A percentile compares a stretch with the other conserved stretches of the same genome.
Evolutionary conservation across 2,888 invertebrate species (phyloP).

Genomic region (Hirtodrosophila duncani): DNA sequence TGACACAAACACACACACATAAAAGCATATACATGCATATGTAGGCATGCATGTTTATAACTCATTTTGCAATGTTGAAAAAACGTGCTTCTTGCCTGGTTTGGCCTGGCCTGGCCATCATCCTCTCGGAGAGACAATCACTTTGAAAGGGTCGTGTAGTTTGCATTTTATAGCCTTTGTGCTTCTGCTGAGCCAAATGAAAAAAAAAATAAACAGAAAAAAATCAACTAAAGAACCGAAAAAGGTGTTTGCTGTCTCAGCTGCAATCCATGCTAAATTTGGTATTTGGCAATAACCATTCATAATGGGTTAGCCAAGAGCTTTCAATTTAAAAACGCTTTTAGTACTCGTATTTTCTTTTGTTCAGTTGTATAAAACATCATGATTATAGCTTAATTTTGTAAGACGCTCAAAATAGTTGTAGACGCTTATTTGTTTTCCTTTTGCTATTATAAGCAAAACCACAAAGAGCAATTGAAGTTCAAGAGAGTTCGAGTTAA

Average conservation of each 20-base stretch:
- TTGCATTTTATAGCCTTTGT: constrained; percentile 29
- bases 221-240: constrained; percentile 44
- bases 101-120: constrained; percentile 12
- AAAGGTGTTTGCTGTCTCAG: constrained; percentile 44
- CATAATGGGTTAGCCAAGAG: constrained; percentile 33
- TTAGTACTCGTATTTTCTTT: constrained; percentile 18
- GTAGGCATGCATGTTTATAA: constrained; percentile 30
- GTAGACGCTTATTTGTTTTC: constrained; percentile 12
- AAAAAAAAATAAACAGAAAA: too few relatives aligned
- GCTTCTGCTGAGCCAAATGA: too few relatives aligned
- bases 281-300: constrained; percentile 30
- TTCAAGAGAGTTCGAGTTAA: constrained; percentile 49
- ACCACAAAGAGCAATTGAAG: constrained; percentile 34
- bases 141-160: constrained; percentile 57
- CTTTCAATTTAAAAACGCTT: constrained; percentile 11
- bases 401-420: too few relatives aligned
- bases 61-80: constrained; percentile 60
- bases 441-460: constrained; percentile 3
- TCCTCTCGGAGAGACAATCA: constrained; percentile 42
- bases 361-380: constrained; percentile 7
- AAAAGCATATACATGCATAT: too few relatives aligned
- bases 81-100: constrained; percentile 44
- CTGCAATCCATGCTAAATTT: constrained; percentile 34
- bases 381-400: constrained; percentile 42
- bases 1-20: constrained; percentile 32